Evolutionary conservation across 2,113 vertebrate genomes (phyloP).

Genomic region (Clarias macrocephalus): DNA sequence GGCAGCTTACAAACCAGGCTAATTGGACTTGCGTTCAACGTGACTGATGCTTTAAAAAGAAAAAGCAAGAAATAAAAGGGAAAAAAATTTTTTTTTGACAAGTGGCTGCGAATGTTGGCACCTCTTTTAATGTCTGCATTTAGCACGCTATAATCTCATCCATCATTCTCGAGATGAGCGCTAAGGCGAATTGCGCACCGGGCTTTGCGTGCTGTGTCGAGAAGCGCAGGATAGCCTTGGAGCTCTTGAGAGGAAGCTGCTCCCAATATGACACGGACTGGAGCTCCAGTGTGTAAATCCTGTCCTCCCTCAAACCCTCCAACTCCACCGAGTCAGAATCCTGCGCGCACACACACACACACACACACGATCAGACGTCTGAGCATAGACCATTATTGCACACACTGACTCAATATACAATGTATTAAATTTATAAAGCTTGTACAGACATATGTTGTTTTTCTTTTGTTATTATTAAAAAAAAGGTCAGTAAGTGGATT

Average conservation of each 20-base stretch:
- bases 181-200: conserved; percentile 62
- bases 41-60: not conserved
- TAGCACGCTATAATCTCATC: not conserved
- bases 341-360: conserved; percentile 58
- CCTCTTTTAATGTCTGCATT: not conserved
- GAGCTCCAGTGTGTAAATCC: conserved; percentile 83
- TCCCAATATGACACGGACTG: conserved; percentile 89
- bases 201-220: conserved; percentile 65
- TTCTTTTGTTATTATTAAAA: not conserved
- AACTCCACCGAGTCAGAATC: conserved; percentile 74
- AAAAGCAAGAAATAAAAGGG: not conserved
- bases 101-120: not conserved
- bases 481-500: not conserved
- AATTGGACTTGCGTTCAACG: not conserved
- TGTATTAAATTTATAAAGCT: not conserved
- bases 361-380: not conserved
- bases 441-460: not conserved
- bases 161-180: not conserved
- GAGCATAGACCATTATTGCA: not conserved
- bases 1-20: not conserved
- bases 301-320: conserved; percentile 79
- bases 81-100: not conserved
- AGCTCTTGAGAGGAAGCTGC: conserved; percentile 82
- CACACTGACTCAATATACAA: not conserved
- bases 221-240: conserved; percentile 80